A percentile compares a stretch with the other conserved stretches of the same genome.
Conservation (phyloP, 2,888 invertebrate genomes). For the Myopa testacea region DNA sequence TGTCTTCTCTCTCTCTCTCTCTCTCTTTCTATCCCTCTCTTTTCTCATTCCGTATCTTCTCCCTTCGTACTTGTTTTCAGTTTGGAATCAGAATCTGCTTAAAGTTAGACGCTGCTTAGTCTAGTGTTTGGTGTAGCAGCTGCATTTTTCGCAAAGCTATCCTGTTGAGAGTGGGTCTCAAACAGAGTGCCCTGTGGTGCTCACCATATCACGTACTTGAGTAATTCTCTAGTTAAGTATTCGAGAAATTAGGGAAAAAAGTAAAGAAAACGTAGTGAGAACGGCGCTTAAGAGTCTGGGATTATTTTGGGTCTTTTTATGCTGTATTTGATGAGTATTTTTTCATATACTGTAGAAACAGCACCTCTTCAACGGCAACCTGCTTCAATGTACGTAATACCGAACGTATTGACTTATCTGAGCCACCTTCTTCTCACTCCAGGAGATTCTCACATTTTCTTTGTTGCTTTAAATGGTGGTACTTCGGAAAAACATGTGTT, state of each 20-base stretch:
- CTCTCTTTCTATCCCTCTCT: no score
- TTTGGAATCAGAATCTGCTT: no score
- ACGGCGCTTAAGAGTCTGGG: slow-evolving; percentile 26
- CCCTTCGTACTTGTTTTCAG: no score
- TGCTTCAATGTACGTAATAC: slow-evolving; percentile 14
- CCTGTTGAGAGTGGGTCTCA: neutral
- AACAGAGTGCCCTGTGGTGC: slow-evolving; percentile 21
- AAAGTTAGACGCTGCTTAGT: neutral
- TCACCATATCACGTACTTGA: neutral
- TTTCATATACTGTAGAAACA: neutral
- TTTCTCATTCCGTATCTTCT: no score
- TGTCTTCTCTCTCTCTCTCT: no score
- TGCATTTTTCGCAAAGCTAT: slow-evolving; percentile 12
- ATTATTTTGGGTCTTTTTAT: neutral
- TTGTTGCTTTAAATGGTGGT: neutral
- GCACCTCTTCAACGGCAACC: neutral
- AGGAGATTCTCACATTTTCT: neutral
- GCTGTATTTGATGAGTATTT: neutral
- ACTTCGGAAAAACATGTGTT: neutral
- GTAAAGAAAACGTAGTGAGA: neutral
- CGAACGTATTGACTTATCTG: slow-evolving; percentile 7
- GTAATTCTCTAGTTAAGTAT: neutral
- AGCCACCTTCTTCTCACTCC: neutral
- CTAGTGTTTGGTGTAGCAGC: slow-evolving; percentile 10
- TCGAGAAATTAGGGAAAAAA: neutral